Percentiles rank a stretch among this genome's conserved stretches.
phyloP scores from a whole-genome alignment of 1,140 invertebrate species.

The Drosophila grimshawi region DNA sequence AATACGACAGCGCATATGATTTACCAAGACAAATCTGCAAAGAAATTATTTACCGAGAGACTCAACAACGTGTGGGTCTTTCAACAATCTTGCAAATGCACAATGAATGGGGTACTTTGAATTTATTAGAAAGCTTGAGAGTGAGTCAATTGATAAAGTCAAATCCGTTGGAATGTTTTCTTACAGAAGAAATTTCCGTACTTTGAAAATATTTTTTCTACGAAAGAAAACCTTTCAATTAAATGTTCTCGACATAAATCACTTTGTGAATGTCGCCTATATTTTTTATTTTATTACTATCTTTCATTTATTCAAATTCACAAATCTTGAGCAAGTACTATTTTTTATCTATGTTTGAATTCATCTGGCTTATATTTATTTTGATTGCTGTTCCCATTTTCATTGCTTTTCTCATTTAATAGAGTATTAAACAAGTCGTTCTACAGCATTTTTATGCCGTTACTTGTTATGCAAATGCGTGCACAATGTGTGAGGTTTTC shows the following conservation, averaged over 20 bases:
- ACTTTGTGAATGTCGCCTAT: too few species aligned
- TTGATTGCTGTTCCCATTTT: too few species aligned
- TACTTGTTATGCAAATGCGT: conserved; percentile 80
- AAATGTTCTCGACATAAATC: too few species aligned
- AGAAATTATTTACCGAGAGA: conserved; percentile 36
- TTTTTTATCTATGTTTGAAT: not conserved
- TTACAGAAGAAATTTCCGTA: too few species aligned
- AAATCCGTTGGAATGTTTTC: not conserved
- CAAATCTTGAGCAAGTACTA: too few species aligned
- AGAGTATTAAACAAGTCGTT: conserved; percentile 51
- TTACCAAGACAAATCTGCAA: conserved; percentile 60
- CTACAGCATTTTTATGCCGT: conserved; percentile 4
- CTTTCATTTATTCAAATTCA: too few species aligned
- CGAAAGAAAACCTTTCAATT: too few species aligned
- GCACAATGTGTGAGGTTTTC: conserved; percentile 79
- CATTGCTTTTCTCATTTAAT: not conserved
- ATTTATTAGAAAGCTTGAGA: not conserved
- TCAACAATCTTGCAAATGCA: conserved; percentile 15
- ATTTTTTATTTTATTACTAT: too few species aligned
- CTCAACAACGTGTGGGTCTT: conserved; percentile 32
- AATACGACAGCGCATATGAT: conserved; percentile 63
- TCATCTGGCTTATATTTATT: not conserved
- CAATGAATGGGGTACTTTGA: not conserved
- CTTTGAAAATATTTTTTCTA: too few species aligned
- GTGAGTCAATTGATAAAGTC: not conserved